Conservation (phyloP, 2,888 invertebrate genomes). For the Ophioninae sp. region DNA sequence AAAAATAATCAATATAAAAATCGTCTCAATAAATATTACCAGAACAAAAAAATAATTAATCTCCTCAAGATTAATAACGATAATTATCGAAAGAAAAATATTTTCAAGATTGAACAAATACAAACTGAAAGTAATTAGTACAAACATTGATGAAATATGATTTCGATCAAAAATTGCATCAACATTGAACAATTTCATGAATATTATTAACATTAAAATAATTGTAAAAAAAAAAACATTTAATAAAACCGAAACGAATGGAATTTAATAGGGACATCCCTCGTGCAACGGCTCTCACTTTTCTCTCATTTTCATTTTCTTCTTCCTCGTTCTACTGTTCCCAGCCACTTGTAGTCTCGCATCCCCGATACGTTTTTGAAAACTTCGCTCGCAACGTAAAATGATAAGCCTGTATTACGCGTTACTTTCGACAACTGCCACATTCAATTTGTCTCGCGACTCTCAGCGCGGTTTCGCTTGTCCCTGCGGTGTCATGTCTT, state of each 20-base stretch:
- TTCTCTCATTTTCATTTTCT: not conserved
- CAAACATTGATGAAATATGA: too few relatives aligned
- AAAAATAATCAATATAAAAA: not conserved
- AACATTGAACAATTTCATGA: not conserved
- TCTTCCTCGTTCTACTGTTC: not conserved
- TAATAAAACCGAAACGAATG: not conserved
- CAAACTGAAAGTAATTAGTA: too few relatives aligned
- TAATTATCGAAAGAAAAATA: too few relatives aligned
- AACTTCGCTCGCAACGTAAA: conserved; percentile 73
- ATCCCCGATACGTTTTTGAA: conserved; percentile 5
- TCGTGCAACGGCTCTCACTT: not conserved
- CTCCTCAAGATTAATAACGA: too few relatives aligned
- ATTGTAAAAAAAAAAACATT: too few relatives aligned
- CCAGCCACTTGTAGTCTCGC: not conserved
- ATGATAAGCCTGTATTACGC: conserved; percentile 55
- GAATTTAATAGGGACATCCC: not conserved
- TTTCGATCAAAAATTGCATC: too few relatives aligned
- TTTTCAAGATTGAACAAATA: too few relatives aligned
- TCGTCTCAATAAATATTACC: not conserved
- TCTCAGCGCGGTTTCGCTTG: conserved; percentile 19
- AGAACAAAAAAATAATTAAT: not conserved
- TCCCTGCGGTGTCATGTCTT: conserved; percentile 81
- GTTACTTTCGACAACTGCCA: conserved; percentile 65
- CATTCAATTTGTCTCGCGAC: conserved; percentile 72
- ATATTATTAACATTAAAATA: not conserved